Evolutionary conservation across 2,797 vertebrate genomes (phyloP).

Genomic region (Phataginus tricuspis): DNA sequence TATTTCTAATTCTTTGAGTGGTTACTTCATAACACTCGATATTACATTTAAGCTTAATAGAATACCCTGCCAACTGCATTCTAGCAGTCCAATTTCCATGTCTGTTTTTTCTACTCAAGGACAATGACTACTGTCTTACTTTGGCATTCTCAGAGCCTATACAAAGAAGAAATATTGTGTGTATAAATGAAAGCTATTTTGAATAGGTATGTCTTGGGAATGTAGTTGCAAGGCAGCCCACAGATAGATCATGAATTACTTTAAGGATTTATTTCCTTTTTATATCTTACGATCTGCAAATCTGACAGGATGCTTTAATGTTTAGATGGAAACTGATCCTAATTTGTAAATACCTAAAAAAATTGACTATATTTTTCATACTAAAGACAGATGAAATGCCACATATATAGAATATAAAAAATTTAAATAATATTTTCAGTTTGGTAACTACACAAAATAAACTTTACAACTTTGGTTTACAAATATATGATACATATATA

Average conservation of each 20-base stretch:
- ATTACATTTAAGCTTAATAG: neutral
- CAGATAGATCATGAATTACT: constrained; percentile 11
- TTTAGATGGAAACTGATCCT: neutral
- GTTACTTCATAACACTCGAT: neutral
- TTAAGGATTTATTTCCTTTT: neutral
- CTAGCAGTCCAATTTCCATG: neutral
- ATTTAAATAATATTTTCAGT: constrained; percentile 25
- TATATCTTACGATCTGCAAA: constrained; percentile 6
- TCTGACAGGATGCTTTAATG: neutral
- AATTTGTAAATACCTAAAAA: neutral
- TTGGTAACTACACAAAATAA: constrained; percentile 48
- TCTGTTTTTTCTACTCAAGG: neutral
- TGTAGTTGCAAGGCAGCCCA: neutral
- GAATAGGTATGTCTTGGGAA: neutral
- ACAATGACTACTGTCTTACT: constrained; percentile 15
- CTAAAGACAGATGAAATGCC: constrained; percentile 35
- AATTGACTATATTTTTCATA: neutral
- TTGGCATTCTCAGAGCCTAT: neutral
- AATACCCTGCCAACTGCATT: neutral
- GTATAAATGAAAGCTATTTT: constrained; percentile 4
- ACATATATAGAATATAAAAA: neutral
- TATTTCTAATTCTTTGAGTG: constrained; percentile 25
- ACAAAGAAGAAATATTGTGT: neutral
- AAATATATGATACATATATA: neutral
- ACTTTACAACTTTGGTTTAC: neutral